Evolutionary conservation across 2,888 invertebrate genomes (phyloP), one percentile per base, ranked within the genome.

Genomic region (Vandiemenella viatica): DNA sequence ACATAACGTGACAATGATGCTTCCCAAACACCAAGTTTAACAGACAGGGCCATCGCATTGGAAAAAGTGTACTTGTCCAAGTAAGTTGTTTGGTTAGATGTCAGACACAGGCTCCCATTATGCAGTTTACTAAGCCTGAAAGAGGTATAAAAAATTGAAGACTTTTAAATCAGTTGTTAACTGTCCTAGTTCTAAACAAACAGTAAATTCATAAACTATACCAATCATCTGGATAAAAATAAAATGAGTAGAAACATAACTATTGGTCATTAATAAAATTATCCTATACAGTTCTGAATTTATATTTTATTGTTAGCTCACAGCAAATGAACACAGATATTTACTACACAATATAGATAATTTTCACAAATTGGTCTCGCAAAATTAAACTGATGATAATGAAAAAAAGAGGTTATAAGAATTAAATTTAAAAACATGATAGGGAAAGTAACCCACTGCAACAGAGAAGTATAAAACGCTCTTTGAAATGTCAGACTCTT

Each of bases 11-110:
- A 87, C 42, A 96, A 70, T 1, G 83, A 79, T 5, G 85, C 78
- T 70, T 97, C 96, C 92, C 92, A 95, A 51, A 93, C 84, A 1
- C 91, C 91, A 49, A 97, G 72, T 61, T 95, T 92, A 0, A 96
- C 95, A 0, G 92, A 92, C 56, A 91, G 79, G 0, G 88, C 83
- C 71, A 97, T 80, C 0, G 90, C 93, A 70, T 97, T 88, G 4
- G 95, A 93, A 65, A 95, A 90, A 16, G 96, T 85, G 62, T 89
- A 97, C 63, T 88, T 89, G 60, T 95, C 90, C 51, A 92, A 65
- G 22, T 75, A 74, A 46, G 75, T 75, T 45, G 77, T 73, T 40
- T 74, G 71, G 1, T 73, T 67, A 1, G 67, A 63, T 19, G 72
- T 69, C 53, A 82, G 60, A n/a, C 74, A 62, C 49, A 75, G 69